Percentiles rank a stretch among this genome's conserved stretches.
Conservation (phyloP, 2,888 invertebrate genomes). For the Ptychoptera contaminata region DNA sequence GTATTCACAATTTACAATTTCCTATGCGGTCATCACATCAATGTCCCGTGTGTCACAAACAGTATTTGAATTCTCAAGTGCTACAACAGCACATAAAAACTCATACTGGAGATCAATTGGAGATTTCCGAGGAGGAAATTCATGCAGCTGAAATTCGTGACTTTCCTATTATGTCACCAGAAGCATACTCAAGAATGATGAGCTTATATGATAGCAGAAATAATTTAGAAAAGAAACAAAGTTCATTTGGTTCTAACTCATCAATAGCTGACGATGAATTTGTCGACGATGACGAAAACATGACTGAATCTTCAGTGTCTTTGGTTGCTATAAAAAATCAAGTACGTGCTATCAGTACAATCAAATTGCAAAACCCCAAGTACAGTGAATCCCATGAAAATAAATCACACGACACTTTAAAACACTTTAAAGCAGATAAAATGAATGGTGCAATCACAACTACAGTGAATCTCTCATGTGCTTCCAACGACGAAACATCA, state of each 20-base stretch:
- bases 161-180: constrained; percentile 30
- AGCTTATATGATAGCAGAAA: too few relatives aligned
- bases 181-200: too few relatives aligned
- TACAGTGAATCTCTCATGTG: background rate
- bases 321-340: too few relatives aligned
- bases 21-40: constrained; percentile 76
- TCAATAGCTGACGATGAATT: too few relatives aligned
- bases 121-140: constrained; percentile 59
- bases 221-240: too few relatives aligned
- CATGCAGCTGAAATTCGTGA: constrained; percentile 60
- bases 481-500: constrained; percentile 15
- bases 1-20: constrained; percentile 82
- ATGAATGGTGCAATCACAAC: constrained; percentile 4
- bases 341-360: too few relatives aligned
- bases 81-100: constrained; percentile 82
- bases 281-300: too few relatives aligned
- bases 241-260: too few relatives aligned
- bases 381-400: background rate
- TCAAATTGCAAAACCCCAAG: background rate
- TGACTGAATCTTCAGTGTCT: too few relatives aligned
- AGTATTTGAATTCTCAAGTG: constrained; percentile 74
- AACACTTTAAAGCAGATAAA: background rate
- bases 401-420: too few relatives aligned
- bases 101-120: constrained; percentile 69
- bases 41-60: constrained; percentile 87